A percentile compares a stretch with the other conserved stretches of the same genome.
Evolutionary conservation across 2,888 invertebrate genomes (phyloP).

Genomic region (Dorcus hopei): DNA sequence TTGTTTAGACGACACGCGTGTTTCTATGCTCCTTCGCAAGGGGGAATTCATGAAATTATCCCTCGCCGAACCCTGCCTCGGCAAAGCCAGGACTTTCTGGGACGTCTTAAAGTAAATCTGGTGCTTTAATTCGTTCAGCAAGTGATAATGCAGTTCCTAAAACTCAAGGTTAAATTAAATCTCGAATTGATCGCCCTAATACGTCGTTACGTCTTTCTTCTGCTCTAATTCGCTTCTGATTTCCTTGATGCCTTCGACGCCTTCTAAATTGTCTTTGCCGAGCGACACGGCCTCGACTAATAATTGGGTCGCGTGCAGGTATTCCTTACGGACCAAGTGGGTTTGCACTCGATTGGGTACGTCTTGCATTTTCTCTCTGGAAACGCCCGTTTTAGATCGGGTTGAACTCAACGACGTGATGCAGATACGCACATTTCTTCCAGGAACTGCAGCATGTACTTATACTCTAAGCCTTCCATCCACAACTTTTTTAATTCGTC

Average conservation of each 20-base stretch:
- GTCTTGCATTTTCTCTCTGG: constrained; percentile 71
- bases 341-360: constrained; percentile 67
- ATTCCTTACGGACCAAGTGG: constrained; percentile 70
- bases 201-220: constrained; percentile 56
- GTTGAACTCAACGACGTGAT: not conserved
- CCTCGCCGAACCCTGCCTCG: constrained; percentile 61
- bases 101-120: constrained; percentile 62
- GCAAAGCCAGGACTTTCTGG: constrained; percentile 48
- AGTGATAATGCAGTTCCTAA: constrained; percentile 64
- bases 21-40: constrained; percentile 58
- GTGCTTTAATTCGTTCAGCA: constrained; percentile 68
- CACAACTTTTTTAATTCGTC: constrained; percentile 92
- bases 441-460: constrained; percentile 81
- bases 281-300: constrained; percentile 67
- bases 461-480: constrained; percentile 95
- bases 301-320: constrained; percentile 80
- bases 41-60: constrained; percentile 51
- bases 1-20: constrained; percentile 57
- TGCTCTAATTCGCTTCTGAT: constrained; percentile 71
- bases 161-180: constrained; percentile 10
- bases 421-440: constrained; percentile 74
- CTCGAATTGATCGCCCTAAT: not conserved
- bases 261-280: constrained; percentile 70
- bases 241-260: constrained; percentile 81
- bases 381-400: constrained; percentile 14